Evolutionary conservation across 2,888 invertebrate species (phyloP), one percentile per base, ranked within the genome.

Genomic region (Resseliella maxima): DNA sequence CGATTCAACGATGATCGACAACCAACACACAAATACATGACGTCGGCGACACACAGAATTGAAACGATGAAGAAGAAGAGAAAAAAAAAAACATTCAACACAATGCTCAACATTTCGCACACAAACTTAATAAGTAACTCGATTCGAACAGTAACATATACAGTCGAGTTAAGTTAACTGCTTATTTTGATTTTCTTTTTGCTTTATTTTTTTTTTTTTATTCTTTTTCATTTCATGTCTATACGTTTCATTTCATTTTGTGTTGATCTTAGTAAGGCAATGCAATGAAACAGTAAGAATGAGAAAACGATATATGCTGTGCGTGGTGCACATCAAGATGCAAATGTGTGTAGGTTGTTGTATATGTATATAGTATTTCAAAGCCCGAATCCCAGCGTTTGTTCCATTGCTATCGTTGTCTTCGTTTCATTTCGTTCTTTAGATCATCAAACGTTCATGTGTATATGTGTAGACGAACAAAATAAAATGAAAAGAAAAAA

Each of bases 1-100:
- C n/a, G 3, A 15, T 72, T 72, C 72, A 15, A 38, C 83, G 38
- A 83, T 83, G 83, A 83, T 83, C 83, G 83, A 83, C 83, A 83
- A 38, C 41, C 38, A 38, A 38, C 83, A 83, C 36, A 38, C 83
- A 83, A 83, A 36, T 83, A 83, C 83, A 83, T 83, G 72, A 72
- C 72, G 72, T 72, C 72, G 72, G 72, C 72, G 72, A 72, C 72
- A 72, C 59, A 81, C 36, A 83, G 83, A 38, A 83, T 38, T 24
- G 35, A 12, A 81, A 81, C 81, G 21, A 36, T 38, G n/a, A n/a
- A n/a, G n/a, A n/a, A n/a, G n/a, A n/a, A n/a, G n/a, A n/a, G n/a
- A n/a, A n/a, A n/a, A n/a, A n/a, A n/a, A n/a, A n/a, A n/a, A n/a
- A n/a, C n/a, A n/a, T n/a, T n/a, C n/a, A 83, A 72, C 72, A 72